phyloP scores from a whole-genome alignment of 2,888 invertebrate species.

The Pocota personata region DNA sequence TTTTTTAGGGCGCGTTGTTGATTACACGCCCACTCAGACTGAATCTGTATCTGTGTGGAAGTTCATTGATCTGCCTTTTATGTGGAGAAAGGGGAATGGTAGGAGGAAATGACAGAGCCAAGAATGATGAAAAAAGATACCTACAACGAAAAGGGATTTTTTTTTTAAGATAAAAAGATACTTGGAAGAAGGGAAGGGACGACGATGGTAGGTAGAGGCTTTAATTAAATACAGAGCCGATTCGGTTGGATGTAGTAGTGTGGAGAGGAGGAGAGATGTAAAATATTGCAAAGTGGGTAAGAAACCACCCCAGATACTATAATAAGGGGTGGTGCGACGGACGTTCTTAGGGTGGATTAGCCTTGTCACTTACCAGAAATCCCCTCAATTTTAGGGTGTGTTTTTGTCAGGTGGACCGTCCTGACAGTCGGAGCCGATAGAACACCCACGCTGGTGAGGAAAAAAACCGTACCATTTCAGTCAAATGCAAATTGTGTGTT shows the following conservation, averaged over 20 bases:
- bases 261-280: slow-evolving; percentile 38
- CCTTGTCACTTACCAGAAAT: neutral
- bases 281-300: neutral
- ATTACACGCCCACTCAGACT: slow-evolving; percentile 71
- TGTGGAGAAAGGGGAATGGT: neutral
- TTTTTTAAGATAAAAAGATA: slow-evolving; percentile 3
- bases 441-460: slow-evolving; percentile 3
- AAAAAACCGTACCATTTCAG: neutral
- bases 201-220: neutral
- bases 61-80: slow-evolving; percentile 55
- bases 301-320: neutral
- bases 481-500: neutral
- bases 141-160: slow-evolving; percentile 12
- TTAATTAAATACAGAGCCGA: too few species aligned
- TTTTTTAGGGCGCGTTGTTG: slow-evolving; percentile 72
- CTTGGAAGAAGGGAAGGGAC: neutral
- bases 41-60: slow-evolving; percentile 14
- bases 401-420: neutral
- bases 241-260: slow-evolving; percentile 20
- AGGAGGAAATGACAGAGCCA: neutral
- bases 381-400: slow-evolving; percentile 44
- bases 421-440: neutral
- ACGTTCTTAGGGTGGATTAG: slow-evolving; percentile 60
- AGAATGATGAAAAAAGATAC: slow-evolving; percentile 24
- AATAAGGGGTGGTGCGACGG: slow-evolving; percentile 35